These are phyloP conservation scores for Malurus alboscapulatus DNA, from an alignment of 2,113 vertebrate genomes.

Conservation along the genomic window DNA sequence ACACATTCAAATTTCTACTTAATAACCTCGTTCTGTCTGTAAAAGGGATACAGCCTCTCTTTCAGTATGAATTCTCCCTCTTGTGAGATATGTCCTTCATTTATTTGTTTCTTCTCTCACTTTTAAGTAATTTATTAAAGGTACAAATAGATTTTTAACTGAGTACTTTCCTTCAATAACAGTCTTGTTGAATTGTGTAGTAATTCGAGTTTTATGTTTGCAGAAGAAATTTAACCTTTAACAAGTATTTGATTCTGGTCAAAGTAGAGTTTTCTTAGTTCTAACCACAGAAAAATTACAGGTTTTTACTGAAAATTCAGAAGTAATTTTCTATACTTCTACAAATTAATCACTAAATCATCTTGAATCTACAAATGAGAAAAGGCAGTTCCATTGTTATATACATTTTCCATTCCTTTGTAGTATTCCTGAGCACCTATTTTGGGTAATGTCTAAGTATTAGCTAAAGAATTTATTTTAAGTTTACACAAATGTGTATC, in stretches of 20 bases:
- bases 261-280: background rate
- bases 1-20: no score
- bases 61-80: background rate
- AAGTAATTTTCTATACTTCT: background rate
- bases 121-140: background rate
- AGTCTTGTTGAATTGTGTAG: background rate
- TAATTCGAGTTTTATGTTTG: background rate
- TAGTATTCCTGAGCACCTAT: background rate
- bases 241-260: background rate
- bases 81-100: background rate
- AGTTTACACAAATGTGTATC: background rate
- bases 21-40: background rate
- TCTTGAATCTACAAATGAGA: background rate
- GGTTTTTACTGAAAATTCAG: background rate
- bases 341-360: background rate
- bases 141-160: background rate
- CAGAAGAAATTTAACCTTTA: background rate
- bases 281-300: background rate
- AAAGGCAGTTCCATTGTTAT: background rate
- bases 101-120: background rate
- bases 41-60: background rate
- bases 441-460: background rate
- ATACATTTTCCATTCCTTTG: background rate
- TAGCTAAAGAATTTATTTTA: background rate
- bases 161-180: background rate